Conservation (phyloP, 2,888 invertebrate species). For the Lepidocyrtinus sp. region DNA sequence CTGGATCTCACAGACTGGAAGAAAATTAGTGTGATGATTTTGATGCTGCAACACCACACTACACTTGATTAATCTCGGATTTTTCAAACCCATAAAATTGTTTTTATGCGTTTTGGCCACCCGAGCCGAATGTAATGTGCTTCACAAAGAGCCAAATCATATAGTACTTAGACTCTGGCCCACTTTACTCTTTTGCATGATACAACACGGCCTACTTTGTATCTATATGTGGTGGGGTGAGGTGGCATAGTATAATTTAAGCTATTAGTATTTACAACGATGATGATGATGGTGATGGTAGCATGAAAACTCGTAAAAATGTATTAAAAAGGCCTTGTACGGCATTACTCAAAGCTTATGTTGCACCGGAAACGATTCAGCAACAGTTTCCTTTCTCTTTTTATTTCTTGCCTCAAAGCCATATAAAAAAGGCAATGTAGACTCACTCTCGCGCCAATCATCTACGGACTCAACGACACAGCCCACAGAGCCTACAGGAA, state of each 20-base stretch:
- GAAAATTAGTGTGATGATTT: no score
- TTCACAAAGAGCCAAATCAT: no score
- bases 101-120: neutral
- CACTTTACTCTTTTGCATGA: neutral
- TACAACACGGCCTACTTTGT: neutral
- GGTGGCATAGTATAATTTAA: slow-evolving; percentile 8
- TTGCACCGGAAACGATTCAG: slow-evolving; percentile 34
- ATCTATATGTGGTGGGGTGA: neutral
- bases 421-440: neutral
- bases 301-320: slow-evolving; percentile 5
- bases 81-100: neutral
- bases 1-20: neutral
- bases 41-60: neutral
- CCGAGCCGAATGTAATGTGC: neutral
- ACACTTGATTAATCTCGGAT: neutral
- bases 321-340: neutral
- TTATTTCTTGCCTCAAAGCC: neutral
- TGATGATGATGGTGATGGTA: neutral
- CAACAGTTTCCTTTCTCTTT: slow-evolving; percentile 40
- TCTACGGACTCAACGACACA: neutral
- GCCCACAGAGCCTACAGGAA: no score
- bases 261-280: slow-evolving; percentile 1
- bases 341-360: neutral
- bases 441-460: neutral
- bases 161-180: neutral